Percentiles rank a stretch among this genome's conserved stretches.
Evolutionary conservation across 1,140 invertebrate genomes (phyloP).

Genomic region (Papilio aristodemus): DNA sequence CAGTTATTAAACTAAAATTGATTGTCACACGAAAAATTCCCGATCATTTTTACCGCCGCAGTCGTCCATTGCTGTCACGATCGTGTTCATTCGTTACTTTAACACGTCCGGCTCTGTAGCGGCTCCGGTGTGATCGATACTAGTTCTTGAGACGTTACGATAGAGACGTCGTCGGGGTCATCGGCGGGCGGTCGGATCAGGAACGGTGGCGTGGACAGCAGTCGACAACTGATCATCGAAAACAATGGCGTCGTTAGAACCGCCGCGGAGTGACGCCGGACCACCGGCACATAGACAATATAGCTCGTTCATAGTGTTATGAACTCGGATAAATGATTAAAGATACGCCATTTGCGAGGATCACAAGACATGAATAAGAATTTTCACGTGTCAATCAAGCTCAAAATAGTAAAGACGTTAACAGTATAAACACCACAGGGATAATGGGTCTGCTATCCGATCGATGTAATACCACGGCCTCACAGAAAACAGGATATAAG

Average conservation of each 20-base stretch:
- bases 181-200: slow-evolving; percentile 38
- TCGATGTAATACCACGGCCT: too few relatives aligned
- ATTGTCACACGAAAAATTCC: slow-evolving; percentile 63
- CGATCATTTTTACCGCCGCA: slow-evolving; percentile 69
- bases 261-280: slow-evolving; percentile 66
- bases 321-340: slow-evolving; percentile 30
- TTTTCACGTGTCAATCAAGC: too few relatives aligned
- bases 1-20: slow-evolving; percentile 56
- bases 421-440: too few relatives aligned
- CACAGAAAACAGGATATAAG: too few relatives aligned
- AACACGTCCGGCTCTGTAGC: slow-evolving; percentile 34
- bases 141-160: slow-evolving; percentile 37
- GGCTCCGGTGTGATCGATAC: slow-evolving; percentile 33
- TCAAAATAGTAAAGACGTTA: too few relatives aligned
- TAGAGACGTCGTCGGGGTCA: slow-evolving; percentile 36
- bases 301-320: slow-evolving; percentile 46
- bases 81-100: slow-evolving; percentile 65
- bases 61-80: slow-evolving; percentile 63
- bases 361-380: neutral
- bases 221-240: slow-evolving; percentile 71
- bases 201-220: slow-evolving; percentile 51
- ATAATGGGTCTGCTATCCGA: too few relatives aligned
- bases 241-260: slow-evolving; percentile 76
- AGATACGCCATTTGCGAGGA: neutral
- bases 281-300: slow-evolving; percentile 64